Evolutionary conservation across 2,888 invertebrate species (phyloP).

Genomic region (Caenorhabditis panamensis): DNA sequence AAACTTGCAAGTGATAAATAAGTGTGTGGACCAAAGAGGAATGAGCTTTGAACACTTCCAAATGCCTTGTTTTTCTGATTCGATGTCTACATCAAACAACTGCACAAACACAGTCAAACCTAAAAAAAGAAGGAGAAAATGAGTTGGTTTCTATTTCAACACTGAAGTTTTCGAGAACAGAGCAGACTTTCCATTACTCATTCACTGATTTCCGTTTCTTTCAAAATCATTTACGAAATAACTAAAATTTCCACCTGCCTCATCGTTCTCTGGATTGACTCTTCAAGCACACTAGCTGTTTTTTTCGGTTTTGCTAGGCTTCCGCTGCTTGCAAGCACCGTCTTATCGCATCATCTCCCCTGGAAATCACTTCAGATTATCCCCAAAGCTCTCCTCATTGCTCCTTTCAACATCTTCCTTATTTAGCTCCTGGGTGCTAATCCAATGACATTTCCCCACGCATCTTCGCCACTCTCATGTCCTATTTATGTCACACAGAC

Average conservation of each 20-base stretch:
- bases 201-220: slow-evolving; percentile 6
- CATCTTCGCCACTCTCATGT: slow-evolving; percentile 35
- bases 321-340: slow-evolving; percentile 26
- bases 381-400: slow-evolving; percentile 13
- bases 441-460: slow-evolving; percentile 40
- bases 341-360: slow-evolving; percentile 11
- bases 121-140: slow-evolving; percentile 15
- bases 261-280: slow-evolving; percentile 8
- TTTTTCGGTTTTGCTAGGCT: slow-evolving; percentile 33
- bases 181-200: not conserved
- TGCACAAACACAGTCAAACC: not conserved
- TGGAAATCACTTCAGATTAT: slow-evolving; percentile 13
- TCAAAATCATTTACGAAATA: slow-evolving; percentile 14
- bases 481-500: slow-evolving; percentile 33
- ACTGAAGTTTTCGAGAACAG: not conserved
- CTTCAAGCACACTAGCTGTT: slow-evolving; percentile 11
- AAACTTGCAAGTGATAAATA: slow-evolving; percentile 19
- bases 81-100: slow-evolving; percentile 22
- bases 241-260: slow-evolving; percentile 20
- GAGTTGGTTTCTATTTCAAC: too few relatives aligned
- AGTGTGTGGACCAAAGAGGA: slow-evolving; percentile 3
- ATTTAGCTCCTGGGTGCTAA: slow-evolving; percentile 28
- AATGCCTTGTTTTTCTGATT: slow-evolving; percentile 26
- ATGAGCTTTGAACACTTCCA: slow-evolving; percentile 38
- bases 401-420: slow-evolving; percentile 16